These are phyloP conservation scores for Ophraella communa DNA, from an alignment of 2,888 invertebrate species.

Conservation along the genomic window DNA sequence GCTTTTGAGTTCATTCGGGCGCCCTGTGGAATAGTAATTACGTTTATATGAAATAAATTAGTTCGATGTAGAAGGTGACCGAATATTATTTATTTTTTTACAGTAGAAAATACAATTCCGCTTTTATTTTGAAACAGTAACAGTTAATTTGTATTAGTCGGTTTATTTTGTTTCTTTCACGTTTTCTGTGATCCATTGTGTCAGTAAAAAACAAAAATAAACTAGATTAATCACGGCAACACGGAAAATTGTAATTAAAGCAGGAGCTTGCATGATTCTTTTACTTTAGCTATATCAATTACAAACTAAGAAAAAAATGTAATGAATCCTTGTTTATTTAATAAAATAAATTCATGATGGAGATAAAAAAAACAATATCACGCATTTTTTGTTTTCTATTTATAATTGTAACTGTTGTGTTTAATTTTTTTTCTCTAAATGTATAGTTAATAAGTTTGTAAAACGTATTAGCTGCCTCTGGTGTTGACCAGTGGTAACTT, in stretches of 20 bases:
- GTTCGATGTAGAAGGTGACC: neutral
- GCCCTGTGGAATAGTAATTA: neutral
- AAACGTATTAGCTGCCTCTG: no score
- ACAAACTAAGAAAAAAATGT: no score
- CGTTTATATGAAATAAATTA: neutral
- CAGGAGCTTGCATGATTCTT: constrained; percentile 15
- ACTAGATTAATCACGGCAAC: constrained; percentile 23
- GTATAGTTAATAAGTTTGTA: no score
- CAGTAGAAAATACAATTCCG: neutral
- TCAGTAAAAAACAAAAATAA: constrained; percentile 21
- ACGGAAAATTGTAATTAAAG: constrained; percentile 25
- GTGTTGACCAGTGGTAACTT: no score
- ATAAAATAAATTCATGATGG: no score
- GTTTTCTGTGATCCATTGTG: constrained; percentile 14
- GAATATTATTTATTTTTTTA: neutral
- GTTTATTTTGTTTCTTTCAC: neutral
- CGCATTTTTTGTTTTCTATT: no score
- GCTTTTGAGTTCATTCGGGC: neutral
- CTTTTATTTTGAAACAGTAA: neutral
- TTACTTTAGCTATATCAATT: constrained; percentile 2
- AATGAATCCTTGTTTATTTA: no score
- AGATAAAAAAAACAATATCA: no score
- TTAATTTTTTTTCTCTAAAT: no score
- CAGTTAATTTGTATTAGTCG: neutral
- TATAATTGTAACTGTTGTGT: no score